These are phyloP conservation scores for Entelurus aequoreus DNA, from an alignment of 2,113 vertebrate species.

Conservation along the genomic window DNA sequence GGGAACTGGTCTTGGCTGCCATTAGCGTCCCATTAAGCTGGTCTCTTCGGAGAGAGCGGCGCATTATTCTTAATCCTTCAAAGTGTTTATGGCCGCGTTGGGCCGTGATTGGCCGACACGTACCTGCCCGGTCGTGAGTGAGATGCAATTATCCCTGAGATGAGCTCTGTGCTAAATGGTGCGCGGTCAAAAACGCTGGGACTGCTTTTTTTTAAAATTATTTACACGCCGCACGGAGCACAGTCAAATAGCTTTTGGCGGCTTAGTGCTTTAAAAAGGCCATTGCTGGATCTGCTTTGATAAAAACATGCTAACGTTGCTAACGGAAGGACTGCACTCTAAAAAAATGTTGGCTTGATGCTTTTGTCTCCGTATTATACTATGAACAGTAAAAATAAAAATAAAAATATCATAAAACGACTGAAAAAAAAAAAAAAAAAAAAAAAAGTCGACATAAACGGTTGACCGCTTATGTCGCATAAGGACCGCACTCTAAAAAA, in stretches of 20 bases:
- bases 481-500: too few species aligned
- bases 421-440: background rate
- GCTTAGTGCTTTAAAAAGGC: background rate
- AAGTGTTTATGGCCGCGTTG: background rate
- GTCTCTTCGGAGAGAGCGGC: slow-evolving; percentile 3
- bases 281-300: background rate
- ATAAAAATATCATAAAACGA: too few species aligned
- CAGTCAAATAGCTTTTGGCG: slow-evolving; percentile 10
- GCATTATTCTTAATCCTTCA: background rate
- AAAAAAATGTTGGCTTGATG: background rate
- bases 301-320: background rate
- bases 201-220: slow-evolving; percentile 39
- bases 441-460: background rate
- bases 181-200: slow-evolving; percentile 37
- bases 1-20: slow-evolving; percentile 33
- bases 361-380: background rate
- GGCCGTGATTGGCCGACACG: background rate
- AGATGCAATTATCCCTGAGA: slow-evolving; percentile 34
- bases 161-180: slow-evolving; percentile 38
- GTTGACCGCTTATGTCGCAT: background rate
- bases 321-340: background rate
- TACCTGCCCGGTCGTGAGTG: background rate
- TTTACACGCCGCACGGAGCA: slow-evolving; percentile 26
- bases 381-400: too few species aligned
- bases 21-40: slow-evolving; percentile 42